These are phyloP conservation scores for Charadrius vociferus DNA, from an alignment of 2,113 vertebrate species.

Conservation along the genomic window DNA sequence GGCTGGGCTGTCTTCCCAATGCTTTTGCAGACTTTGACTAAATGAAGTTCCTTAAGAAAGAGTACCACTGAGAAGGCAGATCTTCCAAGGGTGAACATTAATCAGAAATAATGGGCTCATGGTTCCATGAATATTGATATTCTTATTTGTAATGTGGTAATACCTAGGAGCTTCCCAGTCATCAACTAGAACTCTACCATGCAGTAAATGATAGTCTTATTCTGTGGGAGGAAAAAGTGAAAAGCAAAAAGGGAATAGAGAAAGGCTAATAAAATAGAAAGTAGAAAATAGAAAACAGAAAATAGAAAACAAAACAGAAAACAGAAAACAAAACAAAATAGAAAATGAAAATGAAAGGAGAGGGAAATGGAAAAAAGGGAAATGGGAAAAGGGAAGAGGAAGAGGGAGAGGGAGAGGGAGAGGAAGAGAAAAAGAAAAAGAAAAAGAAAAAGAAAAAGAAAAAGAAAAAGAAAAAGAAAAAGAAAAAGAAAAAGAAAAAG, in stretches of 20 bases:
- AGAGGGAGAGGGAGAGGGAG: neutral
- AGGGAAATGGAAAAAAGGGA: neutral
- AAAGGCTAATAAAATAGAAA: neutral
- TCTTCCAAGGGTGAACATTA: neutral
- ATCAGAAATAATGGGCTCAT: neutral
- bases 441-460: neutral
- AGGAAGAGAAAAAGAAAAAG: neutral
- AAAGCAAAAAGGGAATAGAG: neutral
- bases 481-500: neutral
- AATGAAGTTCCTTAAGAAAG: neutral
- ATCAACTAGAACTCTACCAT: neutral
- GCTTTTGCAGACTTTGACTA: neutral
- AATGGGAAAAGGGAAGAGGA: neutral
- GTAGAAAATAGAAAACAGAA: neutral
- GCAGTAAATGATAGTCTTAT: neutral
- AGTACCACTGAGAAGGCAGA: neutral
- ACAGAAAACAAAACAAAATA: neutral
- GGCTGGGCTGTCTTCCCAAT: neutral
- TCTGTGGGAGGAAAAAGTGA: neutral
- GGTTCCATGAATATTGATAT: neutral
- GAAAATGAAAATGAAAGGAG: neutral
- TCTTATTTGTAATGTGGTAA: neutral
- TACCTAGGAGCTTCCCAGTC: neutral
- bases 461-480: neutral
- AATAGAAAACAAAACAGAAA: fast-evolving